Base-by-base conservation (phyloP, 2,113 vertebrate species). In the Bubo scandiacus region DNA sequence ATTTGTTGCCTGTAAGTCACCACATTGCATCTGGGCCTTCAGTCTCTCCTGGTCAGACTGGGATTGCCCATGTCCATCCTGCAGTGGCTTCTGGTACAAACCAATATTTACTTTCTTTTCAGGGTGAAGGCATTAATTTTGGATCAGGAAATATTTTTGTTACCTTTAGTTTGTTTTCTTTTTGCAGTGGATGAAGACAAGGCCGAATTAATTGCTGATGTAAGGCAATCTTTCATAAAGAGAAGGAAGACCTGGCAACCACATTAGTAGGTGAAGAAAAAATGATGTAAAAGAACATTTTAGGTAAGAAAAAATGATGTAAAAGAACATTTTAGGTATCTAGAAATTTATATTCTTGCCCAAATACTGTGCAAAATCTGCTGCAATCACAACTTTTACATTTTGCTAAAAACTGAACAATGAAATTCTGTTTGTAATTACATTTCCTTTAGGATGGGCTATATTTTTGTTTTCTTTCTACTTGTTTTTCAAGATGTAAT, bases 11-110 rank as follows among this genome's bases (percentile, higher is more conserved):
- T 19, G 57, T 27, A 25, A 32, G 18, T 45, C 47, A 21, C 32
- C 0, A 1, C 22, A 1, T 55, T 43, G 40, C 45, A 6, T 12
- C 0, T 2, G 52, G 32, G 13, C 29, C 2, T 4, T 16, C 59
- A n/a, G 16, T n/a, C 38, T 61, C n/a, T 61, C 27, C 42, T 67
- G 34, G 18, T 42, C 38, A 32, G 14, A 6, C 43, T 54, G 43
- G 29, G 11, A 4, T 42, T 84, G 49, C 59, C 49, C 42, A 4
- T 79, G 62, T 79, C 43, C 74, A 40, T 29, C 34, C 29, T 74
- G 22, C 87, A 55, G 29, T 61, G 54, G 34, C 29, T 65, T 85
- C 38, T 96, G 57, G 65, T 89, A 9, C 32, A 70, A 91, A 61
- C 52, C 51, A 77, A 43, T 63, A 77, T 38, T 32, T 20, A 70